Base-by-base conservation (phyloP, 2,888 invertebrate genomes). In the Lithophane semibrunnea region DNA sequence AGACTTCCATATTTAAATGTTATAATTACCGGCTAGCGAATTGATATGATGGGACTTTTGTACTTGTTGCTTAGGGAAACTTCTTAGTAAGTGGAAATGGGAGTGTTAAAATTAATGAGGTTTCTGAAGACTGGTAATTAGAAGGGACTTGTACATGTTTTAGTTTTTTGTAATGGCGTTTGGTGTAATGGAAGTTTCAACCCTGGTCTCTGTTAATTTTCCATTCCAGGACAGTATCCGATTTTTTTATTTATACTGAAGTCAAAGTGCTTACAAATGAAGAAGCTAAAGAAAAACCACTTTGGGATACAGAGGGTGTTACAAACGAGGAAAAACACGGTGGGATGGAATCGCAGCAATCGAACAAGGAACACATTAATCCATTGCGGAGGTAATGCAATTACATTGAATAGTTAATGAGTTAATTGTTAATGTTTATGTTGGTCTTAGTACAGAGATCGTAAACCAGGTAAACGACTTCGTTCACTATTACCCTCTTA, bases 1-100 rank as follows among this genome's bases (percentile, higher is more conserved):
- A 89, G 86, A 86, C 79, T 85, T 42, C 77, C 78, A 84, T 88
- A 86, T 88, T 88, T 88, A 82, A 88, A 87, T 88, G 78, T 80
- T 87, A 86, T 88, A 88, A 88, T 88, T 87, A 87, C 77, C 21
- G 70, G 75, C 64, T 70, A 75, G 73, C 67, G 67, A 82, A 83
- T 81, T 82, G 76, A 79, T 86, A 86, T 69, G 79, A 81, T 73
- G 80, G 66, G 73, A 70, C 75, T 78, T 77, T 76, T 37, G 74
- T 75, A 83, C 73, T 78, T 84, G 77, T 76, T 79, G 78, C 78
- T 73, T 66, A 66, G 65, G 73, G 77, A 67, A 49, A 49, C 29
- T 85, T 61, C n/a, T 12, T 44, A 60, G 42, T 66, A 24, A 77
- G 42, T 84, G 72, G 72, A 77, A 73, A 72, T 70, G 68, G 44